Base-by-base conservation (phyloP, 1,140 invertebrate species). In the Formica exsecta region DNA sequence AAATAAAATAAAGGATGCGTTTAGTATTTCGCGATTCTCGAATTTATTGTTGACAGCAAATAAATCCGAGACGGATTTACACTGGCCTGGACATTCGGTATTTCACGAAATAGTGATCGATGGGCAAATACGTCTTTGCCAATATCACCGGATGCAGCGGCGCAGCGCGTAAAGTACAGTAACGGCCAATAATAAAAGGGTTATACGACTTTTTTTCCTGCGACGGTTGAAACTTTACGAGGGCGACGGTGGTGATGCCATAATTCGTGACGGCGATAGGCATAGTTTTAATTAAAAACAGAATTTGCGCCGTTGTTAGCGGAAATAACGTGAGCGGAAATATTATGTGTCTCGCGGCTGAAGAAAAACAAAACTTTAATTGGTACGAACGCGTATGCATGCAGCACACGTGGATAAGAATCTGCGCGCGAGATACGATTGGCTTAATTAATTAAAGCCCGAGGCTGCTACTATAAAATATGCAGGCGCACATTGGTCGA, bases 251-350 rank as follows among this genome's bases (percentile, higher is more conserved):
- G 22, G 19, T n/a, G 16, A 54, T 32, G 36, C 54, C 68, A 38
- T 61, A 73, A 81, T 81, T 81, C 66, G 68, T 57, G 68, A 13
- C 16, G 73, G 68, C n/a, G 54, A 83, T 83, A 83, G 79, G 68
- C 79, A 48, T 83, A 83, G 68, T 83, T 73, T 83, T 83, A 81
- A 81, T 71, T 73, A 83, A 83, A 81, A 83, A 83, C 68, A 83
- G 41, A 83, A 80, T 36, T 71, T 29, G 16, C 71, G 75, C 25
- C 38, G 25, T 16, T 41, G 68, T 71, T 74, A 32, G 68, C 68
- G 68, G 38, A 61, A 83, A 48, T 61, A 73, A 83, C 65, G 65
- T 38, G 64, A 36, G 19, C 44, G 48, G 36, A 70, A 41, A 70
- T 70, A 80, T 70, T 80, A 80, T 70, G 64, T 80, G 77, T 57